Evolutionary conservation across 2,888 invertebrate species (phyloP).

Genomic region (Coenonympha glycerion): DNA sequence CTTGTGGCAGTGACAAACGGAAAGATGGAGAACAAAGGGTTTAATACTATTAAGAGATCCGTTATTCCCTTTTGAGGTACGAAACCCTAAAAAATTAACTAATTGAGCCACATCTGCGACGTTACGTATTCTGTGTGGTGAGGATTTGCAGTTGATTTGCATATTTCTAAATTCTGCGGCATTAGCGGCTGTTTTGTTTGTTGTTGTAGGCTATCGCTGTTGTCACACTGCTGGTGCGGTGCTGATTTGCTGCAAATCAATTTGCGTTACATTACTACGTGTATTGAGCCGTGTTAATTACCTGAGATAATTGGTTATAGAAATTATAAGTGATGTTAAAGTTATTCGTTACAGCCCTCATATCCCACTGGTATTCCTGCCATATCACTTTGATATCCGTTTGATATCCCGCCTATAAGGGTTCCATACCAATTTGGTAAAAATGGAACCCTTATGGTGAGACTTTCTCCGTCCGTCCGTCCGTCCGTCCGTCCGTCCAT

Average conservation of each 20-base stretch:
- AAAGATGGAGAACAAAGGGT: too few species aligned
- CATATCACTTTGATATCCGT: too few species aligned
- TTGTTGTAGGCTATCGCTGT: conserved; percentile 37
- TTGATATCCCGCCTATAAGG: too few species aligned
- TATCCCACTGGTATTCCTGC: not conserved
- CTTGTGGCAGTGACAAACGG: too few species aligned
- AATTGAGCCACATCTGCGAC: conserved; percentile 11
- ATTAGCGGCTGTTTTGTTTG: conserved; percentile 32
- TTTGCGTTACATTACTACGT: conserved; percentile 10
- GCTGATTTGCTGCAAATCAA: conserved; percentile 26
- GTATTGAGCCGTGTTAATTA: conserved; percentile 5
- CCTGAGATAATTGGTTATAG: not conserved
- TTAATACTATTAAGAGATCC: too few species aligned
- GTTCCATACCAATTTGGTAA: too few species aligned
- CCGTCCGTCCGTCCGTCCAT: too few species aligned
- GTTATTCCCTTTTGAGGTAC: too few species aligned
- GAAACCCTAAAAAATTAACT: not conserved
- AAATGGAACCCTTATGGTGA: too few species aligned
- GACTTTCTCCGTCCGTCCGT: too few species aligned
- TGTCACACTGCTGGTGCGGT: conserved; percentile 30
- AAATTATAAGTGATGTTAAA: too few species aligned
- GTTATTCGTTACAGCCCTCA: not conserved
- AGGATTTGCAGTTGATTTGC: conserved; percentile 47
- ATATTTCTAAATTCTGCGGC: conserved; percentile 49
- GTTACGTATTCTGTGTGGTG: conserved; percentile 25